phyloP scores from a whole-genome alignment of 2,113 vertebrate species.

The Kobus ellipsiprymnus region DNA sequence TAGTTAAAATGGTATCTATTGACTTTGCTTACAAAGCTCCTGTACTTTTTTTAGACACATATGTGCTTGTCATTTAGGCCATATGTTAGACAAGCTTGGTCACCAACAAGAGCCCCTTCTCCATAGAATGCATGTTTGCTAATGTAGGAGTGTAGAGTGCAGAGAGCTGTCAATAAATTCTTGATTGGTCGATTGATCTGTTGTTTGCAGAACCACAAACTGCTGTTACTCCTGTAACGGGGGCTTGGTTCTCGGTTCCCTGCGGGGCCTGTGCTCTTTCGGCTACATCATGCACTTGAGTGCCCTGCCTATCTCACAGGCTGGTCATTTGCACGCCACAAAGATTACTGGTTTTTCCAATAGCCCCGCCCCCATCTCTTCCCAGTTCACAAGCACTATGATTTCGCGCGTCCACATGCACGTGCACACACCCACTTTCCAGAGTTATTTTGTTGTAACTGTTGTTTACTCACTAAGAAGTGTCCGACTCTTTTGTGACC shows the following conservation, averaged over 20 bases:
- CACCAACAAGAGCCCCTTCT: background rate
- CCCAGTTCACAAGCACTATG: background rate
- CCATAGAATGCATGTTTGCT: background rate
- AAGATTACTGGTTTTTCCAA: background rate
- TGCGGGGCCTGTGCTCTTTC: background rate
- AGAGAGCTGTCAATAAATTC: background rate
- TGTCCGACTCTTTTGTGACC: background rate
- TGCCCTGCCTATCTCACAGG: background rate
- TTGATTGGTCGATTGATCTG: background rate
- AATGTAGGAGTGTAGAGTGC: background rate
- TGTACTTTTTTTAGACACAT: background rate
- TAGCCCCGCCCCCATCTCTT: too few relatives aligned
- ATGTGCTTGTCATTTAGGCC: background rate
- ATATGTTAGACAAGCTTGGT: background rate
- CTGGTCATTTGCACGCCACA: background rate
- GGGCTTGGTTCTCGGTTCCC: background rate
- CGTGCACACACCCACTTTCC: background rate
- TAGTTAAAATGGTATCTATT: background rate
- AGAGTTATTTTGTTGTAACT: background rate
- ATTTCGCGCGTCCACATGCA: accelerated
- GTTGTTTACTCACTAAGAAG: background rate
- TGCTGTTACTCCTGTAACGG: background rate
- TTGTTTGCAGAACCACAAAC: background rate
- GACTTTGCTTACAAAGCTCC: background rate
- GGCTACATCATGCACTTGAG: background rate